Evolutionary conservation across 2,113 vertebrate genomes (phyloP).

Genomic region (Phrynocephalus versicolor): DNA sequence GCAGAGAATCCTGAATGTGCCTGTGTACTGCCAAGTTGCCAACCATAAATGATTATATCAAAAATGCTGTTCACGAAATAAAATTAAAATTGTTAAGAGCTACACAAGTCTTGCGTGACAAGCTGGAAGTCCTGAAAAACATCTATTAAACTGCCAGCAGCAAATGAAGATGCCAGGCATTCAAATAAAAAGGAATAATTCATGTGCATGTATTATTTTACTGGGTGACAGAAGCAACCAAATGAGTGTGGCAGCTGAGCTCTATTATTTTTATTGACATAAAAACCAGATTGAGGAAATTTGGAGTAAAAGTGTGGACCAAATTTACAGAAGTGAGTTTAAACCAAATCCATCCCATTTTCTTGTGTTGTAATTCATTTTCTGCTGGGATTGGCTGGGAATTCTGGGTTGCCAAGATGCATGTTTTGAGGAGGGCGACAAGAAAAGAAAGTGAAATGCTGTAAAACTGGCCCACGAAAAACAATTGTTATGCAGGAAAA

Average conservation of each 20-base stretch:
- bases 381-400: neutral
- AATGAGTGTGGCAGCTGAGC: neutral
- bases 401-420: accelerated
- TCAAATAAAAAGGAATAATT: neutral
- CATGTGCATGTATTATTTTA: neutral
- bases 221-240: neutral
- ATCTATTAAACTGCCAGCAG: neutral
- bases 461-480: neutral
- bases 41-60: neutral
- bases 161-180: neutral
- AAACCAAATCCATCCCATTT: neutral
- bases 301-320: neutral
- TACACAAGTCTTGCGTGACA: neutral
- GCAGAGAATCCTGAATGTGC: neutral
- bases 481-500: too few species aligned
- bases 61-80: neutral
- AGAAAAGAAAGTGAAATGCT: neutral
- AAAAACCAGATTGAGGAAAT: neutral
- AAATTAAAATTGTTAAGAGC: neutral
- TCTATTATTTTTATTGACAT: neutral
- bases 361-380: neutral
- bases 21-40: neutral
- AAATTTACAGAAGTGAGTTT: neutral
- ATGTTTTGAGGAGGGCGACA: too few species aligned
- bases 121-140: neutral